These are phyloP conservation scores for Molanna angustata DNA, from an alignment of 2,888 invertebrate genomes.

Conservation along the genomic window DNA sequence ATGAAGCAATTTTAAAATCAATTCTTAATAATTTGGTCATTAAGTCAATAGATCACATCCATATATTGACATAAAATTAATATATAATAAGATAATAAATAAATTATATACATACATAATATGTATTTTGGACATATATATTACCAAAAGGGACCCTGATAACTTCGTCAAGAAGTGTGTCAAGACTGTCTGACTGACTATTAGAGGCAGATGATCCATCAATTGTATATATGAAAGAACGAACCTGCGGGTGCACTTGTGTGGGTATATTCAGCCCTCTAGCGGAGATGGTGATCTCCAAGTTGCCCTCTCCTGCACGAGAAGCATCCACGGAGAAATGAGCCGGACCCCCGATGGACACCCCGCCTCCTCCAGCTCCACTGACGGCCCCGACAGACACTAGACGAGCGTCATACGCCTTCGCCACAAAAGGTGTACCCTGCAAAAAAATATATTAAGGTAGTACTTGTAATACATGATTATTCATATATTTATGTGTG, in stretches of 20 bases:
- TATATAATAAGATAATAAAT: no score
- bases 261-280: constrained; percentile 92
- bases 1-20: not conserved
- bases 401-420: constrained; percentile 89
- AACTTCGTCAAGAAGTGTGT: not conserved
- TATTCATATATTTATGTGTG: no score
- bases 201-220: not conserved
- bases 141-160: no score
- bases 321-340: constrained; percentile 95
- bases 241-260: constrained; percentile 88
- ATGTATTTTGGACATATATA: no score
- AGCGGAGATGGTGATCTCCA: constrained; percentile 95
- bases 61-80: not conserved
- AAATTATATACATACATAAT: no score
- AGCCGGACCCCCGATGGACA: constrained; percentile 85
- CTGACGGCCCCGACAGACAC: constrained; percentile 79
- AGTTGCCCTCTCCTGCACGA: constrained; percentile 94
- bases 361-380: constrained; percentile 74
- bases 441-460: constrained; percentile 39
- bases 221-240: not conserved
- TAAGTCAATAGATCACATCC: no score
- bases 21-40: no score
- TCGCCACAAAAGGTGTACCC: constrained; percentile 87
- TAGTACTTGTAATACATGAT: no score
- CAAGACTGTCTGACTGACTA: not conserved